These are phyloP conservation scores for Zophobas atratus DNA, from an alignment of 1,140 invertebrate species.

Conservation along the genomic window DNA sequence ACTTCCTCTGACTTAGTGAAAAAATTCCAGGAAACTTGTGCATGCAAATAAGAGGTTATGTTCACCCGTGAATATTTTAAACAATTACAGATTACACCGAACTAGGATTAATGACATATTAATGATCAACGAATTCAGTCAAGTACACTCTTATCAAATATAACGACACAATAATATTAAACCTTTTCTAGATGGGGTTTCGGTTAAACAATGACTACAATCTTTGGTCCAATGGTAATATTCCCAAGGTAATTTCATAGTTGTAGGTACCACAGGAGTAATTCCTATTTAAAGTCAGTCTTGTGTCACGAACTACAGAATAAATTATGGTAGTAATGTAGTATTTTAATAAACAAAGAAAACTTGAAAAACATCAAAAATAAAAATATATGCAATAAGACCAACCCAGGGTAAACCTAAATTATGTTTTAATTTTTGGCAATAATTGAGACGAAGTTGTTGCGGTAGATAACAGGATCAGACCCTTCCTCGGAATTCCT, in stretches of 20 bases:
- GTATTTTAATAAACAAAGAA: slow-evolving; percentile 13
- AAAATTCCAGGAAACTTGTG: slow-evolving; percentile 18
- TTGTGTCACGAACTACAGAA: slow-evolving; percentile 47
- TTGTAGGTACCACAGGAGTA: not conserved
- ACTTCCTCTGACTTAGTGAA: not conserved
- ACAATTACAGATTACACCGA: slow-evolving; percentile 75
- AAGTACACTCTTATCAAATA: slow-evolving; percentile 66
- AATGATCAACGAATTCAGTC: slow-evolving; percentile 78
- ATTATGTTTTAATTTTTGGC: not conserved
- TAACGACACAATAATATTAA: slow-evolving; percentile 5
- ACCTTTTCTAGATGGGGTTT: slow-evolving; percentile 81
- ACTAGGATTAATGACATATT: slow-evolving; percentile 68
- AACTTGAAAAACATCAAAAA: not conserved
- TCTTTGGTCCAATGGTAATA: slow-evolving; percentile 86
- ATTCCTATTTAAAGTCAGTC: too few species aligned
- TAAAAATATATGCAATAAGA: not conserved
- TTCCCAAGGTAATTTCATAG: slow-evolving; percentile 78
- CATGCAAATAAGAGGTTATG: not conserved
- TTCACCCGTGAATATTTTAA: slow-evolving; percentile 75
- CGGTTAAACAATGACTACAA: slow-evolving; percentile 82
- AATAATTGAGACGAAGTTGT: slow-evolving; percentile 56
- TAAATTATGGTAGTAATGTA: slow-evolving; percentile 20
- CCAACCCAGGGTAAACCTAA: too few species aligned
- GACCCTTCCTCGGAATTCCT: slow-evolving; percentile 53
- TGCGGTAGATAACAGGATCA: slow-evolving; percentile 57